These are phyloP conservation scores for Pomacea canaliculata DNA, from an alignment of 2,888 invertebrate species.

Conservation along the genomic window DNA sequence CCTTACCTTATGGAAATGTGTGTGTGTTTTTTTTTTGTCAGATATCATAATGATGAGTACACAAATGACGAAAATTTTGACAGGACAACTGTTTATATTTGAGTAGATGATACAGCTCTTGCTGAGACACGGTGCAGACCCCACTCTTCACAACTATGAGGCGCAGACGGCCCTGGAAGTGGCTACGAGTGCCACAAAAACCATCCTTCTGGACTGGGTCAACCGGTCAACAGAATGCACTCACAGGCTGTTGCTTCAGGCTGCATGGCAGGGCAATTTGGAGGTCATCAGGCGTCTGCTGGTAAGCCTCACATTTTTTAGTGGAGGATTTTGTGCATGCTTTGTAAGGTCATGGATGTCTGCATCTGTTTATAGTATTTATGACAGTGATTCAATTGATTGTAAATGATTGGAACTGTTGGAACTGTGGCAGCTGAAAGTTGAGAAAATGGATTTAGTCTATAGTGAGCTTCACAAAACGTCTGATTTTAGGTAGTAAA, in stretches of 20 bases:
- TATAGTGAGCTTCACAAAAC: too few species aligned
- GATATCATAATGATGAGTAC: too few species aligned
- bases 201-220: conserved; percentile 61
- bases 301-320: conserved; percentile 43
- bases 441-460: too few species aligned
- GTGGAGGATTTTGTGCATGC: not conserved
- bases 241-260: conserved; percentile 64
- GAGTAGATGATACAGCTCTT: conserved; percentile 63
- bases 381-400: too few species aligned
- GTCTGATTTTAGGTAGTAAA: not conserved
- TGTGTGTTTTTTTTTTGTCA: too few species aligned
- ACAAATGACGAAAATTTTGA: too few species aligned
- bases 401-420: too few species aligned
- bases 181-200: conserved; percentile 60
- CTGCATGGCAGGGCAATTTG: conserved; percentile 67
- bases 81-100: not conserved
- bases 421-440: too few species aligned
- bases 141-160: conserved; percentile 66
- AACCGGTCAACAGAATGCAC: conserved; percentile 54
- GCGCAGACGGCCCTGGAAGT: conserved; percentile 65
- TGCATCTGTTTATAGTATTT: not conserved
- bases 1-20: too few species aligned
- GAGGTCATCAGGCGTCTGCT: conserved; percentile 58
- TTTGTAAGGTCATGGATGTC: not conserved
- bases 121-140: conserved; percentile 64